Percentiles rank a stretch among this genome's conserved stretches.
Evolutionary conservation across 1,140 invertebrate genomes (phyloP).

Genomic region (Dinothrombium tinctorium): DNA sequence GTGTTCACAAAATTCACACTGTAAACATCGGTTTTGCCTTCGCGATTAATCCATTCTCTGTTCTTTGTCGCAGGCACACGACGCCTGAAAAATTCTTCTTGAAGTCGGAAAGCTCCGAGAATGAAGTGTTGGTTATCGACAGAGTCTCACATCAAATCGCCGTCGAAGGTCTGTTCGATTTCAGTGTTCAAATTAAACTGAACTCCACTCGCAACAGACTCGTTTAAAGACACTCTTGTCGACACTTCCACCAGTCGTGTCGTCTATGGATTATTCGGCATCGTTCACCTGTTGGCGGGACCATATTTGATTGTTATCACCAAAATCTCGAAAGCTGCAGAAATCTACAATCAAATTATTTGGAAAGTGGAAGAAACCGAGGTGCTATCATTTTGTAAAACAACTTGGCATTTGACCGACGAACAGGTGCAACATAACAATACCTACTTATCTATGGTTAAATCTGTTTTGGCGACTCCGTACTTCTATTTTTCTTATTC

Average conservation of each 20-base stretch:
- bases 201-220: no score
- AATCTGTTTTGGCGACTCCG: conserved; percentile 43
- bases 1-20: no score
- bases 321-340: conserved; percentile 55
- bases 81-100: conserved; percentile 5
- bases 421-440: conserved; percentile 50
- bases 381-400: conserved; percentile 58
- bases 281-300: conserved; percentile 23
- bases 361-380: conserved; percentile 60
- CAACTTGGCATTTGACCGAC: conserved; percentile 50
- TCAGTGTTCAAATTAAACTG: no score
- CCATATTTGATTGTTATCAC: conserved; percentile 74
- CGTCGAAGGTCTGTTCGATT: conserved; percentile 1
- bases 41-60: no score
- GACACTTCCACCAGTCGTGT: no score
- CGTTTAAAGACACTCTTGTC: no score
- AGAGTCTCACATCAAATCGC: neutral
- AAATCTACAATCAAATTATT: conserved; percentile 56
- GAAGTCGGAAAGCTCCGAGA: neutral
- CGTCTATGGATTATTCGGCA: conserved; percentile 5
- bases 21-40: no score
- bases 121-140: conserved; percentile 1
- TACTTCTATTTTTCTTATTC: conserved; percentile 76
- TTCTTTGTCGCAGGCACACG: neutral
- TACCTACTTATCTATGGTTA: conserved; percentile 54